A percentile compares a stretch with the other conserved stretches of the same genome.
phyloP scores from a whole-genome alignment of 92 coral and sea anemone species.

The Diadumene lineata region DNA sequence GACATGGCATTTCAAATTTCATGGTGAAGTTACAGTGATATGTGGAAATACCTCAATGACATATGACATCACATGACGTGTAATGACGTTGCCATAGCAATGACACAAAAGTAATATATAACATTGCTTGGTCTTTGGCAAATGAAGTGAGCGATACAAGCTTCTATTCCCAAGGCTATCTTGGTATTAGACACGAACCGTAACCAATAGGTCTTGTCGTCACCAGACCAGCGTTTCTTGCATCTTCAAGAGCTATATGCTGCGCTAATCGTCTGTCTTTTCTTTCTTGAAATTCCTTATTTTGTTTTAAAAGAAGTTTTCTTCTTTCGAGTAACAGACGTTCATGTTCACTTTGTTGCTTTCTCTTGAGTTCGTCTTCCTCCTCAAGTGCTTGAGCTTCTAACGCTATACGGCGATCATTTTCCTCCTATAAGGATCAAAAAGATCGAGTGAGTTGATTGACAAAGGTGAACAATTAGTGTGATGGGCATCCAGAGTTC shows the following conservation, averaged over 20 bases:
- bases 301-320: constrained; percentile 70
- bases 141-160: constrained; percentile 36
- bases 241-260: constrained; percentile 83
- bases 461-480: too few relatives aligned
- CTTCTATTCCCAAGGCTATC: constrained; percentile 35
- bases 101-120: too few relatives aligned
- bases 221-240: constrained; percentile 70
- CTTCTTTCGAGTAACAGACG: constrained; percentile 74
- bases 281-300: constrained; percentile 74
- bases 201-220: constrained; percentile 65
- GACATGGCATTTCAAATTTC: too few relatives aligned
- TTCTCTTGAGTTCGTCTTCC: constrained; percentile 42
- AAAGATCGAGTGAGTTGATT: too few relatives aligned
- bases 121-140: background rate
- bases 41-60: too few relatives aligned
- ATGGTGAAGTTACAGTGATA: too few relatives aligned
- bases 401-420: constrained; percentile 71
- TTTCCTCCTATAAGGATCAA: constrained; percentile 52
- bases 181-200: constrained; percentile 49
- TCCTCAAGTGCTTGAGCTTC: constrained; percentile 63
- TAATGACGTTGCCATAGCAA: too few relatives aligned
- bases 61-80: too few relatives aligned
- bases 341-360: constrained; percentile 55
- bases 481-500: too few relatives aligned
- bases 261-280: constrained; percentile 83